These are phyloP conservation scores for Stegophylla sp. DNA, from an alignment of 2,888 invertebrate genomes.

Conservation along the genomic window DNA sequence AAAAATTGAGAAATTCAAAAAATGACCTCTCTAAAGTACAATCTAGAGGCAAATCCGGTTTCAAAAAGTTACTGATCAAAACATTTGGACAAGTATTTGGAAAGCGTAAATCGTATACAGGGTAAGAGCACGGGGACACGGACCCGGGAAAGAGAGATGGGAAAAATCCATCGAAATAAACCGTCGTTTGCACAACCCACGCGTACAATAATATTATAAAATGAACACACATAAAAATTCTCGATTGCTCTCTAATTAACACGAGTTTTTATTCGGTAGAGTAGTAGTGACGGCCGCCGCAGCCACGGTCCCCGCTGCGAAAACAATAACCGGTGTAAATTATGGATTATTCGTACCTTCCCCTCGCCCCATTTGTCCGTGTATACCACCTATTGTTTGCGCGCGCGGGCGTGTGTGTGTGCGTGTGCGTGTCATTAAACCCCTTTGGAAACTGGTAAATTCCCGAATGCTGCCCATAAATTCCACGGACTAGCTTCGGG, in stretches of 20 bases:
- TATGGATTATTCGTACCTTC: conserved; percentile 51
- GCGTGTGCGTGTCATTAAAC: conserved; percentile 42
- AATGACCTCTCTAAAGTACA: too few species aligned
- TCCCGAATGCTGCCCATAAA: conserved; percentile 47
- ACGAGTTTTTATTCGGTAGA: conserved; percentile 36
- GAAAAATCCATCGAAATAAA: conserved; percentile 8
- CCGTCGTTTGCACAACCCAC: neutral
- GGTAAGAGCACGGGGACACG: neutral
- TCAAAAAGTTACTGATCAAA: too few species aligned
- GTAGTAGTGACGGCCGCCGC: too few species aligned
- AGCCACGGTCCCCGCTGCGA: neutral
- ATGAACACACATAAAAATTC: neutral
- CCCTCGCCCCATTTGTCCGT: neutral
- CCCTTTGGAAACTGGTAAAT: conserved; percentile 41
- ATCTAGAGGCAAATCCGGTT: too few species aligned
- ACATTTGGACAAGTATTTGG: too few species aligned
- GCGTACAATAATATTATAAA: too few species aligned
- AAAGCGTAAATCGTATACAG: too few species aligned
- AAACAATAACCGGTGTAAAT: conserved; percentile 57
- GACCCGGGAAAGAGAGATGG: neutral
- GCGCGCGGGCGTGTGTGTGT: neutral
- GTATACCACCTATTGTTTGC: neutral
- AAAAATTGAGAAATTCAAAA: too few species aligned
- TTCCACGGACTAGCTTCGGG: conserved; percentile 18
- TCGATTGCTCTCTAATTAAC: conserved; percentile 30